Conservation (phyloP, 1,140 invertebrate genomes). For the Pemphigus obesinymphae region DNA sequence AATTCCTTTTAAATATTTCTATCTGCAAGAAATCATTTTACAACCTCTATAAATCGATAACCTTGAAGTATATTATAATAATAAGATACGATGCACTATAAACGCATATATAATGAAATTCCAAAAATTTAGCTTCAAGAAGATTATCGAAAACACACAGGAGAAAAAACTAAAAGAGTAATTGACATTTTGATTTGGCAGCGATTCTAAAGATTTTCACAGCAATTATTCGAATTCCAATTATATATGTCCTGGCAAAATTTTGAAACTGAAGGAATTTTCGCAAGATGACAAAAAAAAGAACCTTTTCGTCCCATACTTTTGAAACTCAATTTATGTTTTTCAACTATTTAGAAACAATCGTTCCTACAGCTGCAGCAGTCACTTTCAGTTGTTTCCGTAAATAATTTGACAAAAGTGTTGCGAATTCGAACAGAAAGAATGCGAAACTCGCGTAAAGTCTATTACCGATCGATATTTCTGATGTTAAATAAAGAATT, state of each 20-base stretch:
- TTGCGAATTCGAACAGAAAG: neutral
- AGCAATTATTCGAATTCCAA: neutral
- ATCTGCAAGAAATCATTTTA: too few relatives aligned
- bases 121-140: neutral
- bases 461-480: neutral
- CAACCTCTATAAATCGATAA: too few relatives aligned
- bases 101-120: neutral
- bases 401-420: neutral
- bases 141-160: neutral
- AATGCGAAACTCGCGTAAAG: neutral
- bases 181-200: neutral
- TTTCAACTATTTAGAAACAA: neutral
- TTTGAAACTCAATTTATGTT: neutral
- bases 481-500: too few relatives aligned
- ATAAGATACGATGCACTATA: neutral
- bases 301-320: neutral
- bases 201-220: neutral
- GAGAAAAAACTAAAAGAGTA: neutral
- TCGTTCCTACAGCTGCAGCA: neutral
- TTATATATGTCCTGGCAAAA: constrained; percentile 17
- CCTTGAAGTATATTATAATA: too few relatives aligned
- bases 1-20: too few relatives aligned
- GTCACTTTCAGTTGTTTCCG: neutral
- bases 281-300: neutral
- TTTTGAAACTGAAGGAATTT: constrained; percentile 2